Conservation (phyloP, 2,797 vertebrate genomes). For the Falco rusticolus region DNA sequence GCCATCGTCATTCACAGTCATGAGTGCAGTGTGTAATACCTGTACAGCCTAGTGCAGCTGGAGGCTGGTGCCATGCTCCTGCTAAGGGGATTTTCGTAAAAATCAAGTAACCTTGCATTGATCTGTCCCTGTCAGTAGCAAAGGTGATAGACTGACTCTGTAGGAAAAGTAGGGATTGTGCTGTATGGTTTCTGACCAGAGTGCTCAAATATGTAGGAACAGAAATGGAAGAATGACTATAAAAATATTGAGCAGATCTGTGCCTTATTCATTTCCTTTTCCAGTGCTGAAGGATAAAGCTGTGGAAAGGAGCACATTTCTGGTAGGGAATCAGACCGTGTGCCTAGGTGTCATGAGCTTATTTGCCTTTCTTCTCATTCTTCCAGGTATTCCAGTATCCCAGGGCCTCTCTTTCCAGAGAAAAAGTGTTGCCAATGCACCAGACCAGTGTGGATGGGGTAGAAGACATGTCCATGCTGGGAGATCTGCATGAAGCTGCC, state of each 20-base stretch:
- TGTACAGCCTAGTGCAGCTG: neutral
- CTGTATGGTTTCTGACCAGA: neutral
- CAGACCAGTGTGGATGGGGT: constrained; percentile 86
- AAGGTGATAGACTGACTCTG: neutral
- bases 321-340: neutral
- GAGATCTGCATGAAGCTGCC: constrained; percentile 89
- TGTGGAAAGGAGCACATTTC: neutral
- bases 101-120: neutral
- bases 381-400: constrained; percentile 82
- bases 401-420: constrained; percentile 77
- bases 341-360: neutral
- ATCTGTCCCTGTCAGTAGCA: neutral
- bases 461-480: constrained; percentile 91
- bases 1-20: neutral
- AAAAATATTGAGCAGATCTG: neutral
- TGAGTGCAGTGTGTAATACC: neutral
- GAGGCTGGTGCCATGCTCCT: neutral
- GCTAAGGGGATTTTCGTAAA: neutral
- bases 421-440: constrained; percentile 86
- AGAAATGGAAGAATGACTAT: neutral
- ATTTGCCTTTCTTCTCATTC: neutral
- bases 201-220: neutral
- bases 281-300: neutral
- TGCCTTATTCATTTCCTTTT: neutral
- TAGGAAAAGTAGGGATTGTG: neutral